Base-by-base conservation (phyloP, 2,888 invertebrate genomes). In the Ethmia dodecea region DNA sequence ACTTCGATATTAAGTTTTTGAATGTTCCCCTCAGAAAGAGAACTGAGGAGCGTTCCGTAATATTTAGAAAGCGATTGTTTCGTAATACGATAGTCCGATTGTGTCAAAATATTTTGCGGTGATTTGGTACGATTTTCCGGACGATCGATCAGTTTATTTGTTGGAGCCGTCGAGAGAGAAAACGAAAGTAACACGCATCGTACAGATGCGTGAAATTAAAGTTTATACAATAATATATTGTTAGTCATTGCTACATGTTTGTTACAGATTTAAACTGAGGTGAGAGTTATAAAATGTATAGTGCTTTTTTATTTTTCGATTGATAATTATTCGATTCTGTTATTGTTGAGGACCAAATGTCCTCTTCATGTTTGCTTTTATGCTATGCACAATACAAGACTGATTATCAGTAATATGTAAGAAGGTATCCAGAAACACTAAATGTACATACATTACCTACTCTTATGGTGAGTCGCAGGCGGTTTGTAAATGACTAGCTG, bases 71-170 rank as follows among this genome's bases (percentile, higher is more conserved):
- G 59, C 70, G 66, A 81, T 79, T 81, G 80, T 83, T 76, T 83
- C 64, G 76, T 74, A 73, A 84, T 84, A 72, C 76, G 74, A 76
- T 69, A 57, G 61, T 73, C 59, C 57, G 58, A 56, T 62, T 62
- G 55, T 69, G 84, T 84, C 84, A 83, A 70, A 84, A 84, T 83
- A 84, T 84, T n/a, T 84, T 80, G 75, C 76, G 67, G 60, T 52
- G 65, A 71, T 71, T 72, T 67, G 51, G 59, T 61, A 53, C 74
- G 58, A 83, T 84, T 84, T 84, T 73, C 72, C 68, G 67, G 63
- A 46, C 71, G 58, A 84, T 84, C 84, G 73, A 84, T 84, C 83
- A 76, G 61, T 45, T 40, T 50, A 50, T 60, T 55, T 56, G 52
- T 55, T 47, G 47, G 37, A 40, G 47, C 56, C 60, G 62, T 37